Evolutionary conservation across 2,113 vertebrate genomes (phyloP).

Genomic region (Pica pica): DNA sequence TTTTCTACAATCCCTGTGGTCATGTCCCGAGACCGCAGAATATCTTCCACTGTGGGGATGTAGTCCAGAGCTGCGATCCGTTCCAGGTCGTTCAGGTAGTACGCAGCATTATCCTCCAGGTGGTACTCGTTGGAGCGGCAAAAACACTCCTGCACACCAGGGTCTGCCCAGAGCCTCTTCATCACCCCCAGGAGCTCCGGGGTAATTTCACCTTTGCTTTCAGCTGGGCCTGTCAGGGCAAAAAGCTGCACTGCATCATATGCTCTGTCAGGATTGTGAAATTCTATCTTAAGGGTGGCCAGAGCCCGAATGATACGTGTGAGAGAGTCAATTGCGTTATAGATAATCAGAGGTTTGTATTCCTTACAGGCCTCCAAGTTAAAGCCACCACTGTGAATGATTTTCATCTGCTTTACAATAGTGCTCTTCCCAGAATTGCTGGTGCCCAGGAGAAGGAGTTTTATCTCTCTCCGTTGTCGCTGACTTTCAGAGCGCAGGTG

Average conservation of each 20-base stretch:
- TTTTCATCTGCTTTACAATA: slow-evolving; percentile 99
- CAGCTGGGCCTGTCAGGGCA: slow-evolving; percentile 91
- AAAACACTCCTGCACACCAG: slow-evolving; percentile 95
- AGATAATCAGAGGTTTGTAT: slow-evolving; percentile 96
- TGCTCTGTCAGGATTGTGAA: slow-evolving; percentile 94
- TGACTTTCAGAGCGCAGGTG: slow-evolving; percentile 98
- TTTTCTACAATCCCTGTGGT: slow-evolving; percentile 99
- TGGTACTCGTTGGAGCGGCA: slow-evolving; percentile 97
- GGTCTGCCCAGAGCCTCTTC: slow-evolving; percentile 93
- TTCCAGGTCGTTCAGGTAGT: slow-evolving; percentile 97
- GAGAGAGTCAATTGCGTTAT: slow-evolving; percentile 98
- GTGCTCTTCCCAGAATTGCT: slow-evolving; percentile 99
- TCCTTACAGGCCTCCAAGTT: slow-evolving; percentile 98
- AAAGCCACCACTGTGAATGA: slow-evolving; percentile 97
- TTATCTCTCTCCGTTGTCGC: slow-evolving; percentile 95
- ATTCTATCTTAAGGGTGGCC: slow-evolving; percentile 94
- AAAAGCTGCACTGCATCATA: slow-evolving; percentile 98
- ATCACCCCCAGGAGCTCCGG: slow-evolving; percentile 93
- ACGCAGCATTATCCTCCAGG: slow-evolving; percentile 96
- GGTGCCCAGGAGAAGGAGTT: slow-evolving; percentile 93
- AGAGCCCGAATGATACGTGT: slow-evolving; percentile 97
- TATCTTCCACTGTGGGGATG: slow-evolving; percentile 97
- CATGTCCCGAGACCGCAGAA: slow-evolving; percentile 97
- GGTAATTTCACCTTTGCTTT: slow-evolving; percentile 98
- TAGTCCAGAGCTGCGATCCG: slow-evolving; percentile 92